Conservation (phyloP, 2,888 invertebrate species). For the Aleiodes leptofemur region DNA sequence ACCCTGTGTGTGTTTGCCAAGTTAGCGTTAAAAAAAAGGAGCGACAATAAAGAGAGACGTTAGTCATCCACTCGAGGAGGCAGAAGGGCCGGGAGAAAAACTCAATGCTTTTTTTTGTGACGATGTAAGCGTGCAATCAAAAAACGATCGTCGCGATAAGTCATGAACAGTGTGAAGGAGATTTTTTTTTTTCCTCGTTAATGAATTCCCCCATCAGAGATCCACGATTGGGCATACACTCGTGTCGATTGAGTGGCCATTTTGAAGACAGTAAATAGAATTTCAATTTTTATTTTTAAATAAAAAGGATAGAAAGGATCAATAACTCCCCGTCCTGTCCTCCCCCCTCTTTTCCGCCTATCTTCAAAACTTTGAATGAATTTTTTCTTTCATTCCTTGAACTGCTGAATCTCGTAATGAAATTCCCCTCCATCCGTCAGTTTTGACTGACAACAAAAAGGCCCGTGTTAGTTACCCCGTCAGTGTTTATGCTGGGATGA, state of each 20-base stretch:
- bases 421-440: too few species aligned
- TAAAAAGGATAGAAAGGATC: too few species aligned
- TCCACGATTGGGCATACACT: slow-evolving; percentile 58
- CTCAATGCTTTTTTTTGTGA: slow-evolving; percentile 23
- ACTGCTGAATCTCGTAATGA: too few species aligned
- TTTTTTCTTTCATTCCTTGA: too few species aligned
- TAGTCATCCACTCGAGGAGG: slow-evolving; percentile 37
- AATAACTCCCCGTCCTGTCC: too few species aligned
- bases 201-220: slow-evolving; percentile 49
- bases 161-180: slow-evolving; percentile 16
- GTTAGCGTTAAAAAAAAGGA: not conserved
- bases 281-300: too few species aligned
- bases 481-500: too few species aligned
- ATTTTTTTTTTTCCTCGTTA: slow-evolving; percentile 8
- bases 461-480: too few species aligned
- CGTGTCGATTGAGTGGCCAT: slow-evolving; percentile 2
- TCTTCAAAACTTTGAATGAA: too few species aligned
- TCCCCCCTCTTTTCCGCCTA: too few species aligned
- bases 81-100: slow-evolving; percentile 10
- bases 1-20: not conserved
- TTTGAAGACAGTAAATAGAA: too few species aligned
- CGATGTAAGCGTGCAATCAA: slow-evolving; percentile 31
- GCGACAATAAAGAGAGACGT: slow-evolving; percentile 25
- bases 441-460: too few species aligned
- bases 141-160: slow-evolving; percentile 44